Evolutionary conservation across 2,113 vertebrate genomes (phyloP).

Genomic region (Forbesichthys agassizii): DNA sequence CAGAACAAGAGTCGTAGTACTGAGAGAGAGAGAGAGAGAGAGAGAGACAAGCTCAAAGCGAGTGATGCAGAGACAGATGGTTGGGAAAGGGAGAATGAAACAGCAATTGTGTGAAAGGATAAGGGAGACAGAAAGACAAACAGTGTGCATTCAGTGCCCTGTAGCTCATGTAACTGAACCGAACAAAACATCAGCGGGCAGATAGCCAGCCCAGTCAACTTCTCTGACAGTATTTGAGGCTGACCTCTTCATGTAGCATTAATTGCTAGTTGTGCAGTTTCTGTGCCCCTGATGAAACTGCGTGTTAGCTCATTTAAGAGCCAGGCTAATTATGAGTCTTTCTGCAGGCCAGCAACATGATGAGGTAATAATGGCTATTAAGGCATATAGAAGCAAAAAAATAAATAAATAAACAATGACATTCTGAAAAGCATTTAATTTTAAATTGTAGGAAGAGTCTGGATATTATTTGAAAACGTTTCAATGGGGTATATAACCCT

Average conservation of each 20-base stretch:
- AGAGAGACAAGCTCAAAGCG: neutral
- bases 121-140: neutral
- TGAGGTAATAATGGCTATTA: constrained; percentile 30
- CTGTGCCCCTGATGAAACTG: constrained; percentile 14
- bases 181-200: neutral
- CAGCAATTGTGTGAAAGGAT: neutral
- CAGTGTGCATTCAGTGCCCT: neutral
- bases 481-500: too few species aligned
- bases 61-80: neutral
- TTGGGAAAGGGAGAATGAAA: neutral
- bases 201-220: neutral
- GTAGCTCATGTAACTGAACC: neutral
- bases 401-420: constrained; percentile 21
- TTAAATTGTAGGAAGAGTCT: too few species aligned
- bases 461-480: too few species aligned
- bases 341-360: constrained; percentile 27
- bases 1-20: neutral
- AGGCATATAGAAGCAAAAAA: constrained; percentile 12
- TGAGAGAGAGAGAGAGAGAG: neutral
- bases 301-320: constrained; percentile 37
- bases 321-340: constrained; percentile 13
- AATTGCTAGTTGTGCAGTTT: constrained; percentile 30
- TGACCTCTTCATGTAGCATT: constrained; percentile 5
- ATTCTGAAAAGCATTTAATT: too few species aligned
- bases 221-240: neutral